Percentiles rank a stretch among this genome's conserved stretches.
Evolutionary conservation across 2,113 vertebrate species (phyloP).

Genomic region (Stegostoma tigrinum): DNA sequence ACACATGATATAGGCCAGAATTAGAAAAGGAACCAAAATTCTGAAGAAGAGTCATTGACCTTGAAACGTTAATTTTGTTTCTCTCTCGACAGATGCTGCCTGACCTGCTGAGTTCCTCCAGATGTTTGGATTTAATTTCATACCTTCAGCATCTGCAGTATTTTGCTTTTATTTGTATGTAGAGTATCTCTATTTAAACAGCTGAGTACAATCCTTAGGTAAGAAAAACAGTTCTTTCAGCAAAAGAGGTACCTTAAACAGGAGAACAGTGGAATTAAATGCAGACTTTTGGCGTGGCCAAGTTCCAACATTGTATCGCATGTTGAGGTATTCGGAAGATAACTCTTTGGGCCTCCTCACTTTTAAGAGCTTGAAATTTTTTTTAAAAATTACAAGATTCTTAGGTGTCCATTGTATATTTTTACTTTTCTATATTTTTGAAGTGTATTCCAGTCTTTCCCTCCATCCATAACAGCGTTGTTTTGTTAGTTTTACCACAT

Average conservation of each 20-base stretch:
- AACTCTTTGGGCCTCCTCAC: background rate
- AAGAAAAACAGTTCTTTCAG: background rate
- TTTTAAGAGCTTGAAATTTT: background rate
- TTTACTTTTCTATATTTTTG: too few relatives aligned
- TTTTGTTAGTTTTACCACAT: too few relatives aligned
- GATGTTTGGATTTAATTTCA: too few relatives aligned
- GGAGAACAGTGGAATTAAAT: background rate
- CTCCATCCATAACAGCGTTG: too few relatives aligned
- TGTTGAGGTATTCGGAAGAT: background rate
- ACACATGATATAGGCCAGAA: background rate
- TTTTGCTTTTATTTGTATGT: too few relatives aligned
- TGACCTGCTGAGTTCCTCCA: too few relatives aligned
- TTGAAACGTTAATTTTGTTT: too few relatives aligned
- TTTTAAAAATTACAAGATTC: background rate
- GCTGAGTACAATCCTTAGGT: background rate
- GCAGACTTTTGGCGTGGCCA: background rate
- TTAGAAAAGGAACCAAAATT: background rate
- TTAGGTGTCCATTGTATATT: background rate
- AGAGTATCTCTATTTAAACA: background rate
- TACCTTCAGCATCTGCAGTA: too few relatives aligned
- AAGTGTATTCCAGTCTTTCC: too few relatives aligned
- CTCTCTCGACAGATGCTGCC: too few relatives aligned
- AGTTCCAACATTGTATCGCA: background rate
- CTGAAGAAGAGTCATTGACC: too few relatives aligned
- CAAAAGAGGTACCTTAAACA: background rate